Evolutionary conservation across 2,888 invertebrate genomes (phyloP), one percentile per base, ranked within the genome.

Genomic region (Synergus japonicus): DNA sequence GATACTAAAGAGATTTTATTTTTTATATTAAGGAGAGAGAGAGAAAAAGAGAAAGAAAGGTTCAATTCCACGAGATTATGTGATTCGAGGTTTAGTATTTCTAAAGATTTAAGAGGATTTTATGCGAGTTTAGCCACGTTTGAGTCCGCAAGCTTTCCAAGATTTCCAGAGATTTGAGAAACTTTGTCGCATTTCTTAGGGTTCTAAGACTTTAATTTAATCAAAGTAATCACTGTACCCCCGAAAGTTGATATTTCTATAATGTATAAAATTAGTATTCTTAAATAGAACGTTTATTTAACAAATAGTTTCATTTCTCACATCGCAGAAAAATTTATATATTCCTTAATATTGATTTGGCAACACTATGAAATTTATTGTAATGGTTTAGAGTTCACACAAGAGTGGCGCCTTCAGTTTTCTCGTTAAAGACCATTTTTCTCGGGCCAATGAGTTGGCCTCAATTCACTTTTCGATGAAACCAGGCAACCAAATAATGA

Each of bases 101-200:
- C 69, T 49, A 29, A 69, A 69, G 69, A 15, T 37, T 69, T 69
- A 69, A 69, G 69, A 49, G 49, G 69, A 69, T 69, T 69, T 69
- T 69, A 69, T 54, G 49, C 9, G 46, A 69, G 15, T 69, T 69
- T 29, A 69, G 49, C 69, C 37, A 9, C 29, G 46, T 29, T 49
- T 54, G 46, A 69, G 49, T 69, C 69, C 29, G 22, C n/a, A 46
- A 69, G 69, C 69, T 69, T 69, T 69, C 49, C 15, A 49, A 69
- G 69, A 69, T 54, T 69, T 69, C 10, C n/a, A 49, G 49, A 29
- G 29, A 69, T 29, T 49, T 22, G 8, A 69, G 69, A 49, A 69
- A 49, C 46, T 46, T 69, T 69, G 15, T 49, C 29, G 49, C 49
- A 49, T 29, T 49, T 22, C 49, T 18, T 15, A 18, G 18, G 58